Conservation (phyloP, 2,888 invertebrate genomes). For the Orthonychiurus folsomi region DNA sequence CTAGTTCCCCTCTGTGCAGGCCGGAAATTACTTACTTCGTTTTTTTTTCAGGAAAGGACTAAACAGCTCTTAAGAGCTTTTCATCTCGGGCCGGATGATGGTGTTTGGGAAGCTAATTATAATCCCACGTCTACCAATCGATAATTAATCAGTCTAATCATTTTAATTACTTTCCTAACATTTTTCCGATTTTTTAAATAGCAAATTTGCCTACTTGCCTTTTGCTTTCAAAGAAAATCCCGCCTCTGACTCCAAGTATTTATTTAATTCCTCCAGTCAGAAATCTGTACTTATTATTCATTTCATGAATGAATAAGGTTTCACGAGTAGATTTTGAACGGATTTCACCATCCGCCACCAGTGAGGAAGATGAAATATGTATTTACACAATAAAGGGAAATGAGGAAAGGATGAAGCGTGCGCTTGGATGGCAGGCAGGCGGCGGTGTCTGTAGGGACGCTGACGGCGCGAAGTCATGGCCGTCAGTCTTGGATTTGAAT, state of each 20-base stretch:
- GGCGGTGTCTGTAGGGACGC: no score
- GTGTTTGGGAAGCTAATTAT: no score
- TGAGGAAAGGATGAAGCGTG: not conserved
- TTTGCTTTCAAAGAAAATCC: no score
- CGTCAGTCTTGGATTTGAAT: not conserved
- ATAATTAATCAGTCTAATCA: no score
- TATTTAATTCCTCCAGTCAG: not conserved
- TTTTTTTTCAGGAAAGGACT: no score
- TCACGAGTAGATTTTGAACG: not conserved
- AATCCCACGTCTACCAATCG: no score
- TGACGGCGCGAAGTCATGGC: not conserved
- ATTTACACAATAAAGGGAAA: conserved; percentile 1
- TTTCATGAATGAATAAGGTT: not conserved
- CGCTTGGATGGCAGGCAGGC: no score
- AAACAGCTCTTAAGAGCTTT: no score
- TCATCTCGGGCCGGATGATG: no score
- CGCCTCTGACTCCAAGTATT: not conserved
- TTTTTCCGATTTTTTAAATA: no score
- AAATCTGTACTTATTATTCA: not conserved
- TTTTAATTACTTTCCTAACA: no score
- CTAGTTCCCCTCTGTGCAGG: not conserved
- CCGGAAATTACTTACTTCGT: not conserved
- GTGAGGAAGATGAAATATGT: not conserved
- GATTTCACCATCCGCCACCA: not conserved
- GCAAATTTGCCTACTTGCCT: no score